Percentiles rank a stretch among this genome's conserved stretches.
These are phyloP conservation scores for Choloepus hoffmanni DNA, from an alignment of 2,113 vertebrate genomes.

Conservation along the genomic window DNA sequence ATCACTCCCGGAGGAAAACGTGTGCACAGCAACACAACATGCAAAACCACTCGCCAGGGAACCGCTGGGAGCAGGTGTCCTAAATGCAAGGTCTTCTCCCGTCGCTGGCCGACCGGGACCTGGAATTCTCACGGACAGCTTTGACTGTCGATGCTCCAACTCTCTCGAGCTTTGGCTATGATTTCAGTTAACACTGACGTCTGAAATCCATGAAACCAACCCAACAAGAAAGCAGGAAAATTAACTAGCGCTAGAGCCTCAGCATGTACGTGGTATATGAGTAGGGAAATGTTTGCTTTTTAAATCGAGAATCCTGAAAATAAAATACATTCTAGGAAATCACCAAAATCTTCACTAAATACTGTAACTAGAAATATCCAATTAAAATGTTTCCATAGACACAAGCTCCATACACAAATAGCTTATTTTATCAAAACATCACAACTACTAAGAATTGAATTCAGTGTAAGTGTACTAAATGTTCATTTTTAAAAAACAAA, in stretches of 20 bases:
- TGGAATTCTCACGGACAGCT: not conserved
- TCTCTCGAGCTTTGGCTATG: not conserved
- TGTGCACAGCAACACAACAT: not conserved
- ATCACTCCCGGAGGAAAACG: not conserved
- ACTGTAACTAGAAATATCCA: not conserved
- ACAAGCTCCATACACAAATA: not conserved
- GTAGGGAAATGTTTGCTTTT: not conserved
- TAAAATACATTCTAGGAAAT: not conserved
- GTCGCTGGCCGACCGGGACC: too few relatives aligned
- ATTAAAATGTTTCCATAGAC: not conserved
- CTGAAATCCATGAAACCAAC: not conserved
- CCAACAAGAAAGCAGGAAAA: not conserved
- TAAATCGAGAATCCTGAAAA: not conserved
- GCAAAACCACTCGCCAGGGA: not conserved
- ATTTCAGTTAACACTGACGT: not conserved
- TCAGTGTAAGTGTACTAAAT: too few relatives aligned
- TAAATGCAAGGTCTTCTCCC: not conserved
- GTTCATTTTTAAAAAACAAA: too few relatives aligned
- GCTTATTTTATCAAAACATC: not conserved
- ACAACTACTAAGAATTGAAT: not conserved
- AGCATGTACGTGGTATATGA: not conserved
- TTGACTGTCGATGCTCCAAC: not conserved
- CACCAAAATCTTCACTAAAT: not conserved
- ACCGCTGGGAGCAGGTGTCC: not conserved
- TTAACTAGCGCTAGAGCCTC: not conserved